Evolutionary conservation across 1,140 invertebrate species (phyloP).

Genomic region (Drosophila fuyamai): DNA sequence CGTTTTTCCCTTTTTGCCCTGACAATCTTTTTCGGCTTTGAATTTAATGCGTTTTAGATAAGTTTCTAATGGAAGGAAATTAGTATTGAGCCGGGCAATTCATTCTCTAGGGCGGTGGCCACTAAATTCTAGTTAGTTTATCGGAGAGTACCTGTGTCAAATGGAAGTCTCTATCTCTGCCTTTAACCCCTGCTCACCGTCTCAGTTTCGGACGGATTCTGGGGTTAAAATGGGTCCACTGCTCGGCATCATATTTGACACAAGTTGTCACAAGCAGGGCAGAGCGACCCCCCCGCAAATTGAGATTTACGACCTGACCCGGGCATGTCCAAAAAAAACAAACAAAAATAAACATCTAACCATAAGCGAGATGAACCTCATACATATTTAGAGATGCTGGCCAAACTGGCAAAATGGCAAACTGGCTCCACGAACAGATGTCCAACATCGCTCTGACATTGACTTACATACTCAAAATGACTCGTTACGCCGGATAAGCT

Average conservation of each 20-base stretch:
- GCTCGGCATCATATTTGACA: slow-evolving; percentile 44
- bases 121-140: slow-evolving; percentile 63
- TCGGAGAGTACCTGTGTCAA: slow-evolving; percentile 40
- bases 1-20: slow-evolving; percentile 48
- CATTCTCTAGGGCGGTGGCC: slow-evolving; percentile 30
- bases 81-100: slow-evolving; percentile 50
- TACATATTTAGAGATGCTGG: slow-evolving; percentile 52
- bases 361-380: slow-evolving; percentile 40
- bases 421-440: slow-evolving; percentile 36
- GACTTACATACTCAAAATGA: slow-evolving; percentile 58
- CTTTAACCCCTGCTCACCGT: slow-evolving; percentile 3
- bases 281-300: slow-evolving; percentile 22
- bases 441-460: slow-evolving; percentile 56
- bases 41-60: slow-evolving; percentile 65
- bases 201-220: slow-evolving; percentile 3
- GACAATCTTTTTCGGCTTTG: slow-evolving; percentile 44
- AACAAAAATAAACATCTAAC: slow-evolving; percentile 20
- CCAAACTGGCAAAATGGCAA: slow-evolving; percentile 20
- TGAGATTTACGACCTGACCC: slow-evolving; percentile 53
- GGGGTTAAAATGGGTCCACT: slow-evolving; percentile 36
- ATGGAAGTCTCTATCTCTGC: slow-evolving; percentile 12
- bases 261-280: slow-evolving; percentile 34
- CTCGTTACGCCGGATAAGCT: slow-evolving; percentile 33
- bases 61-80: slow-evolving; percentile 54
- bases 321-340: slow-evolving; percentile 5